phyloP scores from a whole-genome alignment of 2,797 vertebrate genomes.

The Falco naumanni region DNA sequence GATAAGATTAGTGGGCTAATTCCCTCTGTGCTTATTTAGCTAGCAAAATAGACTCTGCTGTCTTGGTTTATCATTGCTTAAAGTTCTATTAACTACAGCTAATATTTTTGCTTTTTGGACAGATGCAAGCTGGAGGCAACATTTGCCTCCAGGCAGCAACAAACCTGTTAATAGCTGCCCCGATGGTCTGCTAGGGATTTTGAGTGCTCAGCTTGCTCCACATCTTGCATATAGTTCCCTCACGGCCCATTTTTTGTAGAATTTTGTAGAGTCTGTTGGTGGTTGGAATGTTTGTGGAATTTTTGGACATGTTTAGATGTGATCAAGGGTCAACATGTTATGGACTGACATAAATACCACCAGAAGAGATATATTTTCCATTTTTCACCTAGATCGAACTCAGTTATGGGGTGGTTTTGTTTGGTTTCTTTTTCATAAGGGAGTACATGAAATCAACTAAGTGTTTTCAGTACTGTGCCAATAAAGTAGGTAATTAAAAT shows the following conservation, averaged over 20 bases:
- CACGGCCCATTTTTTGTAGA: background rate
- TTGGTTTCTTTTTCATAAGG: background rate
- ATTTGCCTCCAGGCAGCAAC: conserved; percentile 1
- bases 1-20: conserved; percentile 27
- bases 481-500: background rate
- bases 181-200: background rate
- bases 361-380: background rate
- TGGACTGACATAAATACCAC: background rate
- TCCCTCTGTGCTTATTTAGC: background rate
- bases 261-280: background rate
- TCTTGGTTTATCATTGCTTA: conserved; percentile 3
- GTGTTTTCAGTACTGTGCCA: background rate
- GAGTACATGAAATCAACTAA: background rate
- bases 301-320: background rate
- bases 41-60: background rate
- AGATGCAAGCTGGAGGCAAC: background rate
- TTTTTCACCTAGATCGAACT: background rate
- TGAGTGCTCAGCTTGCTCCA: background rate
- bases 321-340: background rate
- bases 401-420: background rate
- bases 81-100: background rate
- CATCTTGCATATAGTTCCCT: background rate
- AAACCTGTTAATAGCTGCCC: background rate
- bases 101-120: conserved; percentile 15
- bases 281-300: background rate